A percentile compares a stretch with the other conserved stretches of the same genome.
Conservation (phyloP, 2,888 invertebrate genomes). For the Cosmia trapezina region DNA sequence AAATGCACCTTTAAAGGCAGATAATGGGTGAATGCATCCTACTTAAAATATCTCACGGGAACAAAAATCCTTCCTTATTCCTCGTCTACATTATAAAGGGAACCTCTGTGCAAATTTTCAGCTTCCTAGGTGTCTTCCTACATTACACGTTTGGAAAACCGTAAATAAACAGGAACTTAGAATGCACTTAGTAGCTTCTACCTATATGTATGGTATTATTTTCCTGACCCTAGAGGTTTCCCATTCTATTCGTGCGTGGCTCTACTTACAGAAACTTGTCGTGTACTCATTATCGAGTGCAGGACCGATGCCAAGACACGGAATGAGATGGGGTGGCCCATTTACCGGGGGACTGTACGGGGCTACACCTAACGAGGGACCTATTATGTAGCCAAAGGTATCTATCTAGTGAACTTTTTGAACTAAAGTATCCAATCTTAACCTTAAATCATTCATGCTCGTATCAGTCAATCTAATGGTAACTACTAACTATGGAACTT, state of each 20-base stretch:
- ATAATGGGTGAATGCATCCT: neutral
- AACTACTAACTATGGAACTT: neutral
- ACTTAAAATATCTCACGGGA: no score
- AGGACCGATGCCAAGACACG: slow-evolving; percentile 57
- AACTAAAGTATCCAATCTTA: neutral
- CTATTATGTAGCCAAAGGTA: neutral
- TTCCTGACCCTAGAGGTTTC: neutral
- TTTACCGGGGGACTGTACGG: slow-evolving; percentile 26
- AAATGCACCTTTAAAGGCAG: no score
- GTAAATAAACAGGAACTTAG: neutral
- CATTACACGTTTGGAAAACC: no score
- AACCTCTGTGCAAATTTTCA: no score
- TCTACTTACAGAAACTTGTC: slow-evolving; percentile 49
- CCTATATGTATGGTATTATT: neutral
- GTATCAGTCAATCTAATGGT: no score
- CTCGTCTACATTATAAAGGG: no score
- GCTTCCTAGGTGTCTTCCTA: no score
- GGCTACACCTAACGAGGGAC: slow-evolving; percentile 7
- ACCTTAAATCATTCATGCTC: neutral
- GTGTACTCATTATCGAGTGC: slow-evolving; percentile 53
- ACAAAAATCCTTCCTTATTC: no score
- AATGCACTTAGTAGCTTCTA: neutral
- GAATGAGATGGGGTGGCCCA: slow-evolving; percentile 51
- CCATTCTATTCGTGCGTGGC: slow-evolving; percentile 21
- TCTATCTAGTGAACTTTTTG: neutral